A percentile compares a stretch with the other conserved stretches of the same genome.
phyloP scores from a whole-genome alignment of 2,888 invertebrate species.

The Hypomecis punctinalis region DNA sequence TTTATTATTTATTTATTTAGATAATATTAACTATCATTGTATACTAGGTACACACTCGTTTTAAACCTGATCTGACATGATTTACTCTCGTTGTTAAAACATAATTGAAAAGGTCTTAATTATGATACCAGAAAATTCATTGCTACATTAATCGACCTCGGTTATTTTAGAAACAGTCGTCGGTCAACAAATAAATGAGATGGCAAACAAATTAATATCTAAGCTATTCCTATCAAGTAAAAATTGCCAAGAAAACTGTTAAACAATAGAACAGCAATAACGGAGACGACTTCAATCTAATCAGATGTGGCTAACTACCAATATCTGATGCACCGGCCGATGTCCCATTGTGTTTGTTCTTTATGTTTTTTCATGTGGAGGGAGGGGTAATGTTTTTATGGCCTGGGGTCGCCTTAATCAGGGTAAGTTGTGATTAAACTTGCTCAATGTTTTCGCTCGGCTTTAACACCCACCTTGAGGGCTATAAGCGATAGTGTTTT shows the following conservation, averaged over 20 bases:
- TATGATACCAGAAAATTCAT: too few species aligned
- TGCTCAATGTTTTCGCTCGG: conserved; percentile 63
- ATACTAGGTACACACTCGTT: too few species aligned
- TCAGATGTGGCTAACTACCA: conserved; percentile 81
- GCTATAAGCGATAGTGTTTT: conserved; percentile 39
- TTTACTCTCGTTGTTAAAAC: too few species aligned
- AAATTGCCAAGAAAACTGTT: conserved; percentile 34
- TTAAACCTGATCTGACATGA: too few species aligned
- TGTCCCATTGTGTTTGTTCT: conserved; percentile 81
- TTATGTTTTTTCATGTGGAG: conserved; percentile 82
- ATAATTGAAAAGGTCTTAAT: too few species aligned
- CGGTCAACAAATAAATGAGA: conserved; percentile 6
- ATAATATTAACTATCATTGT: too few species aligned
- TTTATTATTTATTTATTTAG: too few species aligned
- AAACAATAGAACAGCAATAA: conserved; percentile 43
- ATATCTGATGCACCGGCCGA: conserved; percentile 76
- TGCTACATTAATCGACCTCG: too few species aligned
- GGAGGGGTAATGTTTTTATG: conserved; percentile 84
- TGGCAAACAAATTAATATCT: background rate
- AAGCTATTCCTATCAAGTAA: conserved; percentile 20
- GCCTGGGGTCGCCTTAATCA: conserved; percentile 81
- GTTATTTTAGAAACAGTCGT: too few species aligned
- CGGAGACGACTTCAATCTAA: conserved; percentile 59
- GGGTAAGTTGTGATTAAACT: conserved; percentile 81
- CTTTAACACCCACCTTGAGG: conserved; percentile 49